Conservation (phyloP, 1,140 invertebrate genomes). For the Chrysomallon squamiferum region DNA sequence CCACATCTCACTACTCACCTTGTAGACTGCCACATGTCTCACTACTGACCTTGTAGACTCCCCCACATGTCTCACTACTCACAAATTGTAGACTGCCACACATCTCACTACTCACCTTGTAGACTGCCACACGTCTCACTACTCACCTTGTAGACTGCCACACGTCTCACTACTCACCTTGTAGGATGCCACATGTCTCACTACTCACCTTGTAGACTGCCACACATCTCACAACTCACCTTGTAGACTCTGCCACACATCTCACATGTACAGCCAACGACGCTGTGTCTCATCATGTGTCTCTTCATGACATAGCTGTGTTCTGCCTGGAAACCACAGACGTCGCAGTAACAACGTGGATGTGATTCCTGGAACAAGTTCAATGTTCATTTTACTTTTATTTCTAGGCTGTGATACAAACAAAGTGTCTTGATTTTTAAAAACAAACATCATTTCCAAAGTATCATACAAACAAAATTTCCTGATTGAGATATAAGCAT, state of each 20-base stretch:
- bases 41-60: slow-evolving; percentile 4
- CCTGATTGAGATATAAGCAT: too few relatives aligned
- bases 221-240: slow-evolving; percentile 30
- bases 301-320: slow-evolving; percentile 63
- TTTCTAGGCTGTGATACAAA: too few relatives aligned
- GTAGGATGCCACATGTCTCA: too few relatives aligned
- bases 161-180: too few relatives aligned
- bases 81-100: slow-evolving; percentile 3
- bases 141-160: background rate
- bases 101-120: background rate
- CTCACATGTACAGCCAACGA: slow-evolving; percentile 57
- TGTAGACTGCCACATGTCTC: too few relatives aligned
- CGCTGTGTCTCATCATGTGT: slow-evolving; percentile 61
- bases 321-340: slow-evolving; percentile 62
- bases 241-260: slow-evolving; percentile 63
- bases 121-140: background rate
- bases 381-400: too few relatives aligned
- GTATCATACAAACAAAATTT: too few relatives aligned
- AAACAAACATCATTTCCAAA: too few relatives aligned
- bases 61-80: background rate
- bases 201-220: background rate
- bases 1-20: background rate
- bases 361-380: slow-evolving; percentile 54
- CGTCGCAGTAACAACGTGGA: slow-evolving; percentile 59
- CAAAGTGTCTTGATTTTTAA: too few relatives aligned